phyloP scores from a whole-genome alignment of 2,113 vertebrate species.

The Pelecanoides urinatrix region DNA sequence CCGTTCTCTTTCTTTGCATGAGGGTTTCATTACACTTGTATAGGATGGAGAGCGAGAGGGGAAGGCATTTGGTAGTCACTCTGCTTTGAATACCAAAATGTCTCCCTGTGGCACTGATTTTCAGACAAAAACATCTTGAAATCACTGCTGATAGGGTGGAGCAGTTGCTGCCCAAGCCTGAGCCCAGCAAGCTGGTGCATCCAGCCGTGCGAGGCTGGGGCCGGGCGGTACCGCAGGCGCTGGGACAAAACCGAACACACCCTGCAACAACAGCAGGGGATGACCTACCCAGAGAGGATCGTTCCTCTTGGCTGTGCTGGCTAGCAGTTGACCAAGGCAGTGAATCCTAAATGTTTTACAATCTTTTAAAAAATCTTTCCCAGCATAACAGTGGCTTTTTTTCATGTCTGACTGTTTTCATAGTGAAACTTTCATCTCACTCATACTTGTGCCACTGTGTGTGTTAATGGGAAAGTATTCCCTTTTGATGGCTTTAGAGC shows the following conservation, averaged over 20 bases:
- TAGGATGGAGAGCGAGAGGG: neutral
- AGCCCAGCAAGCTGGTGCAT: neutral
- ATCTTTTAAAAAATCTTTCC: neutral
- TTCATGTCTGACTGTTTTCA: neutral
- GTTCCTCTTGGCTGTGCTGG: neutral
- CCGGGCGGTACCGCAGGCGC: neutral
- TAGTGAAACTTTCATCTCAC: neutral
- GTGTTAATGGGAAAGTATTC: neutral
- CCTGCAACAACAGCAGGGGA: neutral
- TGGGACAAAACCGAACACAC: neutral
- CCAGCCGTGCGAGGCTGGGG: fast-evolving
- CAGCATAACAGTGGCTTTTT: neutral
- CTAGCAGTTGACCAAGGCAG: neutral
- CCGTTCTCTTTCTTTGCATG: neutral
- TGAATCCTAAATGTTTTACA: neutral
- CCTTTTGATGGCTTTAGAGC: neutral
- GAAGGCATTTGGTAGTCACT: neutral
- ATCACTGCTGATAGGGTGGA: neutral
- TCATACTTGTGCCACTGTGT: neutral
- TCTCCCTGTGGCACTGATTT: neutral
- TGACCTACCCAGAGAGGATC: neutral
- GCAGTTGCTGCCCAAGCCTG: neutral
- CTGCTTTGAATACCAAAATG: neutral
- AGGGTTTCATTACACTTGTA: neutral
- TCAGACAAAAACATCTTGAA: neutral